Conservation (phyloP, 2,113 vertebrate genomes). For the Channa argus region DNA sequence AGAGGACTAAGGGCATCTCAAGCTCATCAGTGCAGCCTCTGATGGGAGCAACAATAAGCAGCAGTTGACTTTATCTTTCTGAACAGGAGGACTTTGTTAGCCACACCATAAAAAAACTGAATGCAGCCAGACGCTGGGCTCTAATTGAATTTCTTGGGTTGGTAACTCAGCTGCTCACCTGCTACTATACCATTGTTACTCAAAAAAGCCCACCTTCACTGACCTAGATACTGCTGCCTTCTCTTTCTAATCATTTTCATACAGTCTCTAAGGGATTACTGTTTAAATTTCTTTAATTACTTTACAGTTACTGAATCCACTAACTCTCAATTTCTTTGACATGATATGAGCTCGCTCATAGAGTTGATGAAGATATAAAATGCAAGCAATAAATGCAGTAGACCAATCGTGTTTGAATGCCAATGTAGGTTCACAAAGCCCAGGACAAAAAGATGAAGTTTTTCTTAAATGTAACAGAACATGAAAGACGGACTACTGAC, state of each 20-base stretch:
- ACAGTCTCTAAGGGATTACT: not conserved
- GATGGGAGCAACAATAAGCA: slow-evolving; percentile 62
- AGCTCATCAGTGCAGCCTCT: slow-evolving; percentile 29
- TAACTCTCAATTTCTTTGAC: not conserved
- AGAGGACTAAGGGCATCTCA: slow-evolving; percentile 38
- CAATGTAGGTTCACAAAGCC: too few species aligned
- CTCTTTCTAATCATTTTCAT: not conserved
- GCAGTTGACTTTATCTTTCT: slow-evolving; percentile 58
- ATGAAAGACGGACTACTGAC: not conserved
- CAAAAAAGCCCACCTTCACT: slow-evolving; percentile 20
- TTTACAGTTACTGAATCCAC: not conserved
- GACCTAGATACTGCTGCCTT: slow-evolving; percentile 25
- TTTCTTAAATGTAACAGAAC: not conserved
- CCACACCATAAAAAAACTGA: slow-evolving; percentile 60
- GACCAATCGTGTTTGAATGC: too few species aligned
- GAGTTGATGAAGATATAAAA: too few species aligned
- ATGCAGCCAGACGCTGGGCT: slow-evolving; percentile 49
- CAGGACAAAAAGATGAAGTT: too few species aligned
- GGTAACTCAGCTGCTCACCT: slow-evolving; percentile 66
- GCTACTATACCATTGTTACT: slow-evolving; percentile 53
- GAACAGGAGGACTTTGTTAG: slow-evolving; percentile 67
- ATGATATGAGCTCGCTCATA: not conserved
- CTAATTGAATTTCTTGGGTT: slow-evolving; percentile 70
- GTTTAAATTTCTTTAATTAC: not conserved
- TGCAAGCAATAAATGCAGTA: too few species aligned